Conservation (phyloP, 2,888 invertebrate genomes). For the Neria commutata region DNA sequence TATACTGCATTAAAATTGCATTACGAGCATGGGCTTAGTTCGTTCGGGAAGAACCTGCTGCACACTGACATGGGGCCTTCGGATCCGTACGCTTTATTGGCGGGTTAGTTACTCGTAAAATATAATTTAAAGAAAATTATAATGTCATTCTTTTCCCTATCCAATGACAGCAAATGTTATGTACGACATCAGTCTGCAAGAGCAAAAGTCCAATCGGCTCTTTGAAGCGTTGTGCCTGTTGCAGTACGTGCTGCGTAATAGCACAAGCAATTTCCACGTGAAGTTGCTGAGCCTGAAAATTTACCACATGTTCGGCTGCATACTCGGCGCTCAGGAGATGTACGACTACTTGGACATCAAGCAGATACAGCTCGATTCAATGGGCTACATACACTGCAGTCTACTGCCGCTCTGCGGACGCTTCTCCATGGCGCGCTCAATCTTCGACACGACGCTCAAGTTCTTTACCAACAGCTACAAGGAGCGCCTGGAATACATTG, state of each 20-base stretch:
- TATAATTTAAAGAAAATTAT: not conserved
- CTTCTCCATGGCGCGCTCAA: slow-evolving; percentile 70
- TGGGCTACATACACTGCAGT: slow-evolving; percentile 84
- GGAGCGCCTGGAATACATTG: slow-evolving; percentile 90
- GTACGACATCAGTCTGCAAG: slow-evolving; percentile 65
- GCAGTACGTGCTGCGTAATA: slow-evolving; percentile 75
- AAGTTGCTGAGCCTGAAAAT: slow-evolving; percentile 83
- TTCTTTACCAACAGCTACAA: slow-evolving; percentile 89
- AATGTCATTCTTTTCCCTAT: not conserved
- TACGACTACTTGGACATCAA: slow-evolving; percentile 86
- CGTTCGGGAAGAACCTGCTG: slow-evolving; percentile 66
- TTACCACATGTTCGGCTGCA: slow-evolving; percentile 78
- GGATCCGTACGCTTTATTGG: slow-evolving; percentile 82
- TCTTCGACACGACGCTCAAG: slow-evolving; percentile 77
- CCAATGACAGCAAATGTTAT: slow-evolving; percentile 59
- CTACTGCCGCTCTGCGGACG: slow-evolving; percentile 76
- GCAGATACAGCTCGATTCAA: slow-evolving; percentile 89
- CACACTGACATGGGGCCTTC: slow-evolving; percentile 75
- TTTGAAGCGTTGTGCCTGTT: slow-evolving; percentile 73
- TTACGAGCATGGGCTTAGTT: slow-evolving; percentile 69
- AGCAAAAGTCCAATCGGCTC: slow-evolving; percentile 65
- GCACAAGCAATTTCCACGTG: slow-evolving; percentile 87
- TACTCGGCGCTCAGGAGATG: slow-evolving; percentile 73
- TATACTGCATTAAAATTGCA: slow-evolving; percentile 69
- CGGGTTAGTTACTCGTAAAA: slow-evolving; percentile 62